Evolutionary conservation across 1,140 invertebrate species (phyloP).

Genomic region (Ostrea edulis): DNA sequence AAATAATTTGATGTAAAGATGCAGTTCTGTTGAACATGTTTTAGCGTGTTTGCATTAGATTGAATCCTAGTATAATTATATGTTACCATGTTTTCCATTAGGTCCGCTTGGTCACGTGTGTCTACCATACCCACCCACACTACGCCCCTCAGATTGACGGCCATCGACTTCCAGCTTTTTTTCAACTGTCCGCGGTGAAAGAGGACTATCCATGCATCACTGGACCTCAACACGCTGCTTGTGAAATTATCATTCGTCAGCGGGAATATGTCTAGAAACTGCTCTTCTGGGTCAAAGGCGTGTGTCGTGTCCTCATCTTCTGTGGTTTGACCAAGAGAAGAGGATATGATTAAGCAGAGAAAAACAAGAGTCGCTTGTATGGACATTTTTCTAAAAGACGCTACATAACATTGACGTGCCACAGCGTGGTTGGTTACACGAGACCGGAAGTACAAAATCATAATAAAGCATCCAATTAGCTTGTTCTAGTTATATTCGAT

Average conservation of each 20-base stretch:
- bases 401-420: slow-evolving; percentile 48
- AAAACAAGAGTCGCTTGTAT: background rate
- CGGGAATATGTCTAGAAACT: slow-evolving; percentile 67
- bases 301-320: background rate
- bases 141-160: slow-evolving; percentile 64
- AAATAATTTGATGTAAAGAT: too few relatives aligned
- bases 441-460: background rate
- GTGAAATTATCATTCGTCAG: slow-evolving; percentile 67
- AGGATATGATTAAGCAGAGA: background rate
- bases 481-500: background rate
- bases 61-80: background rate
- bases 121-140: slow-evolving; percentile 70
- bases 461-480: background rate
- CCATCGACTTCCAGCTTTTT: slow-evolving; percentile 69
- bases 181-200: slow-evolving; percentile 67
- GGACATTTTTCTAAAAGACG: slow-evolving; percentile 11
- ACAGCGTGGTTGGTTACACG: slow-evolving; percentile 56
- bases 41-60: too few relatives aligned
- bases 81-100: slow-evolving; percentile 65
- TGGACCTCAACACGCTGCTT: slow-evolving; percentile 59
- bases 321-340: slow-evolving; percentile 30
- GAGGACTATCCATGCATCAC: slow-evolving; percentile 71
- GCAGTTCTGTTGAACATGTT: too few relatives aligned
- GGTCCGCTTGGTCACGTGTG: slow-evolving; percentile 54
- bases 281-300: slow-evolving; percentile 50